Percentiles rank a stretch among this genome's conserved stretches.
Conservation (phyloP, 1,140 invertebrate genomes). For the Hesperophylax magnus region DNA sequence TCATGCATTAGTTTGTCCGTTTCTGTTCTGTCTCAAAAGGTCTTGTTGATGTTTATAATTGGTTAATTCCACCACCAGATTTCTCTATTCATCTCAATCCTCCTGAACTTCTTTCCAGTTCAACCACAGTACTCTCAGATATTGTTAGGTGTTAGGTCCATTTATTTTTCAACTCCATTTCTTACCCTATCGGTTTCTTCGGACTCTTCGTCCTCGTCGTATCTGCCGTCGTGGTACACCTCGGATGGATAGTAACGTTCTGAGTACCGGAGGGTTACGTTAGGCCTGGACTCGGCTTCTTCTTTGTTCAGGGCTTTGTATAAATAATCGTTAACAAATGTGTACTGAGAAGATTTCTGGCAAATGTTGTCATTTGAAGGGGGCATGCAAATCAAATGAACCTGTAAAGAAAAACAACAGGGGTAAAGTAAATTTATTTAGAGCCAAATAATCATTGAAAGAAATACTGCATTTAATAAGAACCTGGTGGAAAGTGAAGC, state of each 20-base stretch:
- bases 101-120: too few species aligned
- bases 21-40: too few species aligned
- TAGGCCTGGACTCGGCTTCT: conserved; percentile 84
- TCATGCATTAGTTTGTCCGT: too few species aligned
- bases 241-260: conserved; percentile 86
- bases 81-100: too few species aligned
- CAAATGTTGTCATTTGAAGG: conserved; percentile 91
- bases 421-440: background rate
- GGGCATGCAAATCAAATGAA: conserved; percentile 94
- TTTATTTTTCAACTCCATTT: background rate
- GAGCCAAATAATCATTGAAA: too few species aligned
- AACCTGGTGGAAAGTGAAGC: conserved; percentile 93
- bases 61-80: too few species aligned
- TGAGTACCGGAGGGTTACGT: conserved; percentile 87
- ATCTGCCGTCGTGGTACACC: conserved; percentile 79
- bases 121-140: too few species aligned
- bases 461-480: background rate
- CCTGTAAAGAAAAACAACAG: conserved; percentile 65
- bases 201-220: conserved; percentile 74
- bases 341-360: conserved; percentile 89
- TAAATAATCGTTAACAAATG: conserved; percentile 94
- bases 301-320: conserved; percentile 90
- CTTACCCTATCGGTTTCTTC: conserved; percentile 49
- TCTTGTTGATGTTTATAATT: too few species aligned
- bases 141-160: background rate